These are phyloP conservation scores for Cryptoprocta ferox DNA, from an alignment of 2,797 vertebrate species.

Conservation along the genomic window DNA sequence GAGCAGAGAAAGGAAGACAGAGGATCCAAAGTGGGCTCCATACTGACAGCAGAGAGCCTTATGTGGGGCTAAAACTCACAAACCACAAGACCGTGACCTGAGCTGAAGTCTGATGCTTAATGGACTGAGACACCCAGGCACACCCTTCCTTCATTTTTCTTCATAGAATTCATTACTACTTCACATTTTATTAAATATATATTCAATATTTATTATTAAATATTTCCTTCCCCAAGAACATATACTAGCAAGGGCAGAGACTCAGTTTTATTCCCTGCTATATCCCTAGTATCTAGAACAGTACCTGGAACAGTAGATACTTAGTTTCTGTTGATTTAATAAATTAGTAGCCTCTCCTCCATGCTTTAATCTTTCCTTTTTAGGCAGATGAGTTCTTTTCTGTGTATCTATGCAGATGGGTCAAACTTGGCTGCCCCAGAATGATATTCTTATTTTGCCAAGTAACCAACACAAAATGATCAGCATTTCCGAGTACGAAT, in stretches of 20 bases:
- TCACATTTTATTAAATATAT: neutral
- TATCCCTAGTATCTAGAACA: neutral
- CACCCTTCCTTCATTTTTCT: neutral
- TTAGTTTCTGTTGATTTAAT: neutral
- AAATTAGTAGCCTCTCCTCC: neutral
- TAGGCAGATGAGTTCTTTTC: neutral
- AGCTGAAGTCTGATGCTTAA: no score
- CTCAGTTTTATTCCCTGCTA: neutral
- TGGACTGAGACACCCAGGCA: no score
- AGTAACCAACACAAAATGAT: neutral
- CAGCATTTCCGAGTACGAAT: neutral
- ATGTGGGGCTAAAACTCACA: no score
- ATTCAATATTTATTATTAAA: neutral
- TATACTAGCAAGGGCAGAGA: neutral
- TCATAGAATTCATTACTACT: neutral
- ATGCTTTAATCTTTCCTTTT: neutral
- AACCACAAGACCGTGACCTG: no score
- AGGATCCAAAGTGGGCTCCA: no score
- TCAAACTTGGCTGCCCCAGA: neutral
- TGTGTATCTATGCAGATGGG: neutral
- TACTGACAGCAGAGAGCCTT: no score
- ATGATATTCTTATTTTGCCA: neutral
- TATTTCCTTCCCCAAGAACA: neutral
- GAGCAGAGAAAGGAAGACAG: no score
- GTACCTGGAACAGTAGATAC: neutral